Evolutionary conservation across 2,888 invertebrate species (phyloP), one percentile per base, ranked within the genome.

Genomic region (Torymus tubicola): DNA sequence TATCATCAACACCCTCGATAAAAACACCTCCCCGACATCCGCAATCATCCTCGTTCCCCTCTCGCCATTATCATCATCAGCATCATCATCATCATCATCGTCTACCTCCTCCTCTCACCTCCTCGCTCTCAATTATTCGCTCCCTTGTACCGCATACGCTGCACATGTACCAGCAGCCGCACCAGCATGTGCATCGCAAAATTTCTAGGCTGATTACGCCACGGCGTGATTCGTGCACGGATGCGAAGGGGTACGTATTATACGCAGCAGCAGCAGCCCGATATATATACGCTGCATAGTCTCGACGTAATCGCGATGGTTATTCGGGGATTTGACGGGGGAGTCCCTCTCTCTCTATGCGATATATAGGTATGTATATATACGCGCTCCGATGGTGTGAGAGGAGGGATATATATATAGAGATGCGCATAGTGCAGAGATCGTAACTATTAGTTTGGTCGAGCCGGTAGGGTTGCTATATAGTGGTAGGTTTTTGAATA

Each of bases 161-260:
- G 42, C 8, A 42, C 42, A 42, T 42, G 42, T 8, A 31, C 31
- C 31, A 4, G n/a, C 31, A 42, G 31, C 63, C 16, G 14, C 1
- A 1, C 55, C n/a, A n/a, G n/a, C n/a, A n/a, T n/a, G n/a, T 24
- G n/a, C 31, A 4, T 50, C 55, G 60, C 53, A 55, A 78, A 78
- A 72, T 78, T 78, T 78, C 73, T 67, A 73, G 63, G 60, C 73
- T 63, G 78, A 78, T 73, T 67, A 72, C 18, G 21, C 71, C 16
- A 31, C 70, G 60, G 31, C 50, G 31, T 57, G 55, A 24, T 58
- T 12, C 42, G 55, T 55, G 18, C 42, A 24, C 12, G 21, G 21
- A 21, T 21, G 21, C 63, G 14, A 21, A n/a, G n/a, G n/a, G 57
- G 57, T 21, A 21, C 21, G 21, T 21, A 57, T 57, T 57, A 16